Conservation (phyloP, 2,113 vertebrate species). For the Marmota flaviventris region DNA sequence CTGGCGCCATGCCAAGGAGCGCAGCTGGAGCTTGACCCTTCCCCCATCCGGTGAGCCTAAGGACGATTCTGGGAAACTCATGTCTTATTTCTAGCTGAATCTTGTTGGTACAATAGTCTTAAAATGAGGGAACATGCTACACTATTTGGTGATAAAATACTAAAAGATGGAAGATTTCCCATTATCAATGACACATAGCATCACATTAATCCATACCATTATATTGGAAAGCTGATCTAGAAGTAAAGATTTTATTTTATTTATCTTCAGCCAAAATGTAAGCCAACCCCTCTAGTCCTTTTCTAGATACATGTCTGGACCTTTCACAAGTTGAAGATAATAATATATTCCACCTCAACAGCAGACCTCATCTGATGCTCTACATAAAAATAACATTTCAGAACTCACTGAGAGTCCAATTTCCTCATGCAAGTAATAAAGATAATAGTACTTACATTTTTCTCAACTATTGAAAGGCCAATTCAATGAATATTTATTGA, state of each 20-base stretch:
- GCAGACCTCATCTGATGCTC: not conserved
- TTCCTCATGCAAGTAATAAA: conserved; percentile 27
- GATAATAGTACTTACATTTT: not conserved
- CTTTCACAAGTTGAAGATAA: not conserved
- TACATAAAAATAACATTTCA: not conserved
- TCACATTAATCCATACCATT: not conserved
- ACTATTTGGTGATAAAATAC: not conserved
- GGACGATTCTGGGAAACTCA: conserved; percentile 58
- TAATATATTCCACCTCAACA: not conserved
- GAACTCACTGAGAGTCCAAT: conserved; percentile 32
- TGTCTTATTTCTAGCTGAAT: conserved; percentile 46
- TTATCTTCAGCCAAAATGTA: not conserved
- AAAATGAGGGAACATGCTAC: not conserved
- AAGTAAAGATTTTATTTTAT: conserved; percentile 15
- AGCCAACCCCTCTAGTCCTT: not conserved
- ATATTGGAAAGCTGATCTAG: not conserved
- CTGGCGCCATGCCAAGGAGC: conserved; percentile 23
- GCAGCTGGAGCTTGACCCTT: conserved; percentile 57
- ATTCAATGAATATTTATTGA: not conserved
- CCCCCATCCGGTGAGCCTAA: not conserved
- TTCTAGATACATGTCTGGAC: not conserved
- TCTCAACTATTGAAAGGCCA: not conserved
- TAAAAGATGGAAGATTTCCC: not conserved
- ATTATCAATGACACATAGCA: not conserved
- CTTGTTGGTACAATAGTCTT: not conserved